phyloP scores from a whole-genome alignment of 1,140 invertebrate species.

The Orchestia grillus region DNA sequence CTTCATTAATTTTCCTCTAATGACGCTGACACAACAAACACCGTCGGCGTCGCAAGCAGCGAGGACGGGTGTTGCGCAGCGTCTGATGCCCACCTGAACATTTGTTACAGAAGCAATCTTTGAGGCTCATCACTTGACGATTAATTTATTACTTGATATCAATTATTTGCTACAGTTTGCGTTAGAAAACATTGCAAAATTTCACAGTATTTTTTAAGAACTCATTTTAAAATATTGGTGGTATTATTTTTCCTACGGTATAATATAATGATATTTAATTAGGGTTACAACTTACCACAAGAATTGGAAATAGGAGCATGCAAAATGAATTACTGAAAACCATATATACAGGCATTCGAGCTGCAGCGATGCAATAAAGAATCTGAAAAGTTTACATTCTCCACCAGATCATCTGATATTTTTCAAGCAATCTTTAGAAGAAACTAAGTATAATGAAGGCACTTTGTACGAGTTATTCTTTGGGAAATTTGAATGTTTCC shows the following conservation, averaged over 20 bases:
- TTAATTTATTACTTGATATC: not conserved
- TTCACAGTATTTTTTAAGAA: not conserved
- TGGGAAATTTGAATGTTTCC: too few species aligned
- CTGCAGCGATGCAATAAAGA: too few species aligned
- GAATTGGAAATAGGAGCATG: too few species aligned
- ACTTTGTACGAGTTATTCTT: too few species aligned
- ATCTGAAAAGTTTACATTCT: too few species aligned
- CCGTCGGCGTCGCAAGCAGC: not conserved
- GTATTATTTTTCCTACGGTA: not conserved
- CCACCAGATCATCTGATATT: too few species aligned
- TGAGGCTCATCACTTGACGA: not conserved
- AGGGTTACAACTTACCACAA: too few species aligned
- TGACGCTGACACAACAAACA: not conserved
- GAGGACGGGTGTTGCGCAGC: not conserved
- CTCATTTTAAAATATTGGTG: not conserved
- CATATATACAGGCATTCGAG: too few species aligned
- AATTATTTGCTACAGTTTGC: not conserved
- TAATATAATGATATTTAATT: too few species aligned
- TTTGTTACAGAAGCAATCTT: not conserved
- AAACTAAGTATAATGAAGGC: too few species aligned
- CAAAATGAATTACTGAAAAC: too few species aligned
- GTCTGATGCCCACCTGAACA: not conserved
- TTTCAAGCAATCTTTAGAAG: too few species aligned
- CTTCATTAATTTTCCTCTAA: not conserved
- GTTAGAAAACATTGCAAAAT: not conserved